phyloP scores from a whole-genome alignment of 2,888 invertebrate genomes.

The Stegana nigrithorax region DNA sequence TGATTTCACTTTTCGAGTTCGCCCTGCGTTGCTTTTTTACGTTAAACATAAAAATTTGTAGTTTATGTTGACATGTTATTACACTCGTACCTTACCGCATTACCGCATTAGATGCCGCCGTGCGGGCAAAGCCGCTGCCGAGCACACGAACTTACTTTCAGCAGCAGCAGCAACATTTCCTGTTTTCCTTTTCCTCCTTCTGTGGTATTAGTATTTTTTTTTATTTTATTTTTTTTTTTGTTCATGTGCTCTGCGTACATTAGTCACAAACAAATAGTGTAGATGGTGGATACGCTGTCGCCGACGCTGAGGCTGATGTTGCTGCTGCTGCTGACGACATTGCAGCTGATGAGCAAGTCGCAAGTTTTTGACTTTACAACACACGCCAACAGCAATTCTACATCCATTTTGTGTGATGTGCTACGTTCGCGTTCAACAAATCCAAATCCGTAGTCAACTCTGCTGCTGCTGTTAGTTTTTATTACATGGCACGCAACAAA shows the following conservation, averaged over 20 bases:
- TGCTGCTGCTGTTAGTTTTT: conserved; percentile 50
- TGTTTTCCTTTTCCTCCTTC: too few relatives aligned
- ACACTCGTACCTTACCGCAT: conserved; percentile 32
- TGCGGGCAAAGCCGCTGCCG: neutral
- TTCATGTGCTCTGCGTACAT: too few relatives aligned
- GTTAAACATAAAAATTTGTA: conserved; percentile 46
- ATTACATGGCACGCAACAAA: neutral
- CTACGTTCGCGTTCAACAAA: neutral
- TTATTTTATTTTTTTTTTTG: too few relatives aligned
- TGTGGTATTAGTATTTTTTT: too few relatives aligned
- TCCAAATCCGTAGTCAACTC: conserved; percentile 28
- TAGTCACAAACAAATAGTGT: too few relatives aligned
- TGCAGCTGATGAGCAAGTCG: conserved; percentile 18
- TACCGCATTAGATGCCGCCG: conserved; percentile 25
- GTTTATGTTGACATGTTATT: conserved; percentile 48
- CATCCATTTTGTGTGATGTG: too few relatives aligned
- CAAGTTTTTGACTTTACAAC: conserved; percentile 26
- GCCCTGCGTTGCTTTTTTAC: neutral
- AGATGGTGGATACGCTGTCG: neutral
- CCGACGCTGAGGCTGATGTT: neutral
- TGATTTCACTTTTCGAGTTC: too few relatives aligned
- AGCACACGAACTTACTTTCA: neutral
- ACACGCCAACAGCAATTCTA: conserved; percentile 22
- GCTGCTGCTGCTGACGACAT: neutral
- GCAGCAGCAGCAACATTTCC: too few relatives aligned